phyloP scores from a whole-genome alignment of 2,888 invertebrate species.

The Drosophila prolongata region DNA sequence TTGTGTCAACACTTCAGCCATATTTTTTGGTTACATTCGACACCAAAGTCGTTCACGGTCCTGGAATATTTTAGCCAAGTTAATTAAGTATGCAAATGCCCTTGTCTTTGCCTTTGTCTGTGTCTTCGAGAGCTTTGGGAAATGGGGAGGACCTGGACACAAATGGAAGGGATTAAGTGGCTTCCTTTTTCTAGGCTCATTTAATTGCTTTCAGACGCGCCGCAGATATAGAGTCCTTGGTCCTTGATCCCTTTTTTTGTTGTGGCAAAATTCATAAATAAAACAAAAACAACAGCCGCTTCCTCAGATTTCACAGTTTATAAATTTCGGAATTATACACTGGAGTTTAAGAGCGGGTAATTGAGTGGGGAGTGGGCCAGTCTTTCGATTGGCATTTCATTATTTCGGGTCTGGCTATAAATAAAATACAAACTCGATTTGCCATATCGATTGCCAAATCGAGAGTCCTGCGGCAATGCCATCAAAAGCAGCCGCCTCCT shows the following conservation, averaged over 20 bases:
- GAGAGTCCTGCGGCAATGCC: conserved; percentile 37
- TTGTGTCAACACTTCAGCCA: neutral
- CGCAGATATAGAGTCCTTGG: conserved; percentile 37
- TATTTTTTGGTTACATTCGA: neutral
- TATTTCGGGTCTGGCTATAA: conserved; percentile 62
- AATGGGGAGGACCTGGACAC: conserved; percentile 4
- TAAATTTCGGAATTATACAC: conserved; percentile 75
- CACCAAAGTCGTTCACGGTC: conserved; percentile 4
- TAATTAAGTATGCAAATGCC: conserved; percentile 78
- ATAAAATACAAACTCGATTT: conserved; percentile 63
- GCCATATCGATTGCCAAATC: conserved; percentile 50
- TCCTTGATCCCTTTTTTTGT: conserved; percentile 9
- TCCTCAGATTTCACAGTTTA: conserved; percentile 69
- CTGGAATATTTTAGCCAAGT: conserved; percentile 52
- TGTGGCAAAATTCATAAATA: conserved; percentile 38
- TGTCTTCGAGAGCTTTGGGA: conserved; percentile 17
- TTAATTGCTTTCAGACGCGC: conserved; percentile 71
- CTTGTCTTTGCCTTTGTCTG: conserved; percentile 42
- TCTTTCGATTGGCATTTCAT: conserved; percentile 76
- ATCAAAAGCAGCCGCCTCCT: conserved; percentile 62
- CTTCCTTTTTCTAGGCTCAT: conserved; percentile 65
- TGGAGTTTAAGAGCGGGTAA: conserved; percentile 14
- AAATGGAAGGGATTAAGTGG: conserved; percentile 64
- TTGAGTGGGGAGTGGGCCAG: conserved; percentile 31
- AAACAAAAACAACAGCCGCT: conserved; percentile 25